phyloP scores from a whole-genome alignment of 1,140 invertebrate genomes.

The Pissodes strobi region DNA sequence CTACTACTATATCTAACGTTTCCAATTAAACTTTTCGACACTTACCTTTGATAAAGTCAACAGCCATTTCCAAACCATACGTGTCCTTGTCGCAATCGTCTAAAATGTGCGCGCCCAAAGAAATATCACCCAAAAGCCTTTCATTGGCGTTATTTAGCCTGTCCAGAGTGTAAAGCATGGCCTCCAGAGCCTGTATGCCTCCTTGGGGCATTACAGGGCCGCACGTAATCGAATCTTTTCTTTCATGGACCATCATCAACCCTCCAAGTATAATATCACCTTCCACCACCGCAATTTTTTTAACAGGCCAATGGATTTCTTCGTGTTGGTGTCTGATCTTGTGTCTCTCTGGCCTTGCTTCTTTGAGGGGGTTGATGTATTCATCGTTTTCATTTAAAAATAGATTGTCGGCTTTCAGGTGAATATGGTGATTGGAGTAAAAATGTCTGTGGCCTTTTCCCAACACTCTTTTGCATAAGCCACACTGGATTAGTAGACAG shows the following conservation, averaged over 20 bases:
- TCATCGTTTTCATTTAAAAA: slow-evolving; percentile 18
- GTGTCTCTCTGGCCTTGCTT: slow-evolving; percentile 5
- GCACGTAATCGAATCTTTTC: slow-evolving; percentile 95
- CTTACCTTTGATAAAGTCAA: slow-evolving; percentile 93
- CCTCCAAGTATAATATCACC: slow-evolving; percentile 85
- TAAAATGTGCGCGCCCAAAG: slow-evolving; percentile 79
- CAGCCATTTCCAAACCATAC: slow-evolving; percentile 88
- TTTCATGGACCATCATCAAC: too few species aligned
- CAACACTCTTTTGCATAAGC: not conserved
- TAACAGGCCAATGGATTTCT: slow-evolving; percentile 75
- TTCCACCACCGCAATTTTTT: slow-evolving; percentile 82
- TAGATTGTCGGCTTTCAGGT: slow-evolving; percentile 3
- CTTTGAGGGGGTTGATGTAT: not conserved
- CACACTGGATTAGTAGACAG: not conserved
- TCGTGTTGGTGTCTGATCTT: slow-evolving; percentile 38
- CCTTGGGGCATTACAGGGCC: too few species aligned
- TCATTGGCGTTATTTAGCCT: slow-evolving; percentile 67
- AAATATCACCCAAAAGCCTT: slow-evolving; percentile 68
- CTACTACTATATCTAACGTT: too few species aligned
- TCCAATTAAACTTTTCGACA: too few species aligned
- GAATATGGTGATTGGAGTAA: not conserved
- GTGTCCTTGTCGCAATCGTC: slow-evolving; percentile 93
- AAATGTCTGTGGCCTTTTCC: too few species aligned
- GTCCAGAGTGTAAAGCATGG: slow-evolving; percentile 86
- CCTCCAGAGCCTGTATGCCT: too few species aligned